Conservation (phyloP, 2,113 vertebrate species). For the Cynoglossus semilaevis region DNA sequence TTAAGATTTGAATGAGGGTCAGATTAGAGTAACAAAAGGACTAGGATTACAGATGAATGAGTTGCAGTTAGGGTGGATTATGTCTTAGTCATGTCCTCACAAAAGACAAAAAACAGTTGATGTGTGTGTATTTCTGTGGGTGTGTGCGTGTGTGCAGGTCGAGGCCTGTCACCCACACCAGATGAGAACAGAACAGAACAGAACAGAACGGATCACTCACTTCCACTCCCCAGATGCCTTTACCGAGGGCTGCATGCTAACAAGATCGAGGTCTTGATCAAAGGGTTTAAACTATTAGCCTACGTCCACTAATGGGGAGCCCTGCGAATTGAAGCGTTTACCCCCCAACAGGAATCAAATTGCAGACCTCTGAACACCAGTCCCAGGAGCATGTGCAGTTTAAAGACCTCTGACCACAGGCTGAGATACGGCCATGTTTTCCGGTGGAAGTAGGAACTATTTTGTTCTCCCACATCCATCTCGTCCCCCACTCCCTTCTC, state of each 20-base stretch:
- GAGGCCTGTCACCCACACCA: slow-evolving; percentile 46
- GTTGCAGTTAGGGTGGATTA: no score
- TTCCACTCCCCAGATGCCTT: slow-evolving; percentile 68
- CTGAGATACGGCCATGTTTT: slow-evolving; percentile 53
- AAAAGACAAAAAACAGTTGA: slow-evolving; percentile 3
- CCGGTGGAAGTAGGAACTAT: slow-evolving; percentile 64
- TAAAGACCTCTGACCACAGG: slow-evolving; percentile 61
- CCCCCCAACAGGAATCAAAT: slow-evolving; percentile 61
- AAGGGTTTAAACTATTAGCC: slow-evolving; percentile 74
- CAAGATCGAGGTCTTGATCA: slow-evolving; percentile 72
- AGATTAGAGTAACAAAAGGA: no score
- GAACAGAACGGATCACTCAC: slow-evolving; percentile 33
- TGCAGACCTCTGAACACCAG: slow-evolving; percentile 59
- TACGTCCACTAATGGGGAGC: slow-evolving; percentile 67
- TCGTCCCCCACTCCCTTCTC: slow-evolving; percentile 66
- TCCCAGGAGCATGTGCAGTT: slow-evolving; percentile 57
- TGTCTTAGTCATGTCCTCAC: slow-evolving; percentile 15
- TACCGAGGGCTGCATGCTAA: slow-evolving; percentile 65
- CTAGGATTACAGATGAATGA: no score
- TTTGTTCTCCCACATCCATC: slow-evolving; percentile 64
- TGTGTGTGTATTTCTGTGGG: slow-evolving; percentile 2
- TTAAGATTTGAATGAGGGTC: no score
- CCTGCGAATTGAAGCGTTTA: slow-evolving; percentile 49
- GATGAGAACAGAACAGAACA: slow-evolving; percentile 31
- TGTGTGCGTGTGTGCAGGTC: slow-evolving; percentile 13